phyloP scores from a whole-genome alignment of 2,797 vertebrate genomes.

The Dromococcyx pavoninus region DNA sequence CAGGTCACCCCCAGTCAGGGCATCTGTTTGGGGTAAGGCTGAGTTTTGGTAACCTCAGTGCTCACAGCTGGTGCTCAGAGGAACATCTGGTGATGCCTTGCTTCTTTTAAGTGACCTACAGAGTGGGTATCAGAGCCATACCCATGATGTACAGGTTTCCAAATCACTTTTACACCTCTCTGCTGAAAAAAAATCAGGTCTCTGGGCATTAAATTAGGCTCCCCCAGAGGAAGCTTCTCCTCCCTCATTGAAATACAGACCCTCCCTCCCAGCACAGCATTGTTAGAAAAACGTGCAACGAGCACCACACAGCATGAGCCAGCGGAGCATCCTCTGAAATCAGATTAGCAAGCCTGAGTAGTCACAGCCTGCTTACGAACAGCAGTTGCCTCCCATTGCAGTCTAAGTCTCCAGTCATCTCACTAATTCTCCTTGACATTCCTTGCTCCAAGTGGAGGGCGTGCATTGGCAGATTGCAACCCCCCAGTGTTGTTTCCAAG shows the following conservation, averaged over 20 bases:
- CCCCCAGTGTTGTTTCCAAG: background rate
- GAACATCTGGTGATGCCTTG: background rate
- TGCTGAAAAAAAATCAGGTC: background rate
- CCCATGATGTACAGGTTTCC: background rate
- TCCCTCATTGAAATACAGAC: background rate
- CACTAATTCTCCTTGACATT: background rate
- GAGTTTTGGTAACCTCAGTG: background rate
- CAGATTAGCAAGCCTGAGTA: background rate
- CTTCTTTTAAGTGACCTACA: background rate
- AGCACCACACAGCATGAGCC: background rate
- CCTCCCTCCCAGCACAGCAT: background rate
- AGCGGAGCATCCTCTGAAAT: background rate
- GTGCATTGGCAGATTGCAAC: accelerated
- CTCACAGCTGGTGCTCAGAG: background rate
- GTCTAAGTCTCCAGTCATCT: background rate
- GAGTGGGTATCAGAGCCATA: accelerated
- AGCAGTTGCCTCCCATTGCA: background rate
- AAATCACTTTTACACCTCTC: background rate
- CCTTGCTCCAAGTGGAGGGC: background rate
- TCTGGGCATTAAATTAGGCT: background rate
- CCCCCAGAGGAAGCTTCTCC: background rate
- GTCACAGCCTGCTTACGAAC: background rate
- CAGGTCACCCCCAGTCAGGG: background rate
- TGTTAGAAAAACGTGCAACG: background rate
- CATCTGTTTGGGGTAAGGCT: background rate